Evolutionary conservation across 2,888 invertebrate genomes (phyloP).

Genomic region (Matsumyia berberina): DNA sequence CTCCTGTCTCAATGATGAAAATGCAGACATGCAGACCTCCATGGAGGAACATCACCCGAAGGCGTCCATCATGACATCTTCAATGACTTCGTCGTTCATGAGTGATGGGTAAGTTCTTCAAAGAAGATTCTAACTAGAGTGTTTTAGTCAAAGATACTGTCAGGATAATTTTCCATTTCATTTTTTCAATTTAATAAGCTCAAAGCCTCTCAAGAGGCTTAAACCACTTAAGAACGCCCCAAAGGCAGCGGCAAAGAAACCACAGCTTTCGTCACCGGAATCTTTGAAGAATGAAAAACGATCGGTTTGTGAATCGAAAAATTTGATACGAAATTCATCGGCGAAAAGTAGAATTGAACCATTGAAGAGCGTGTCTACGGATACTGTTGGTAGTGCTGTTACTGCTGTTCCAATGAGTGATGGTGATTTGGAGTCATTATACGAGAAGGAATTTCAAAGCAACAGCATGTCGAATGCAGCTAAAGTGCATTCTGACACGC

Average conservation of each 20-base stretch:
- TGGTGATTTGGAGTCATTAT: slow-evolving; percentile 51
- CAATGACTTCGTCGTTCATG: slow-evolving; percentile 79
- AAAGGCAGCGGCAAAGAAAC: slow-evolving; percentile 2
- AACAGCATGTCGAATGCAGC: slow-evolving; percentile 22
- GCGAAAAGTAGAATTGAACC: slow-evolving; percentile 2
- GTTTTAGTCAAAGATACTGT: slow-evolving; percentile 51
- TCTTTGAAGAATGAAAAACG: slow-evolving; percentile 31
- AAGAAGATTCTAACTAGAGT: too few relatives aligned
- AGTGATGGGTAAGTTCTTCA: slow-evolving; percentile 80
- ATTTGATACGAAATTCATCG: slow-evolving; percentile 1
- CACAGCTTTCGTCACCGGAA: background rate
- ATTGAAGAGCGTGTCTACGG: slow-evolving; percentile 31
- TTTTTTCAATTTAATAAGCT: slow-evolving; percentile 46
- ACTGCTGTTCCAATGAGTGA: slow-evolving; percentile 38
- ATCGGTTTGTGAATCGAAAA: background rate
- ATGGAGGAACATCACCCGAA: slow-evolving; percentile 48
- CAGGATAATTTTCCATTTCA: slow-evolving; percentile 30
- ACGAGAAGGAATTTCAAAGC: slow-evolving; percentile 41
- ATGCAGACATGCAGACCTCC: slow-evolving; percentile 83
- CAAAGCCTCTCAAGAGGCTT: slow-evolving; percentile 26
- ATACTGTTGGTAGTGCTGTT: slow-evolving; percentile 16
- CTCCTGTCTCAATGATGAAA: slow-evolving; percentile 78
- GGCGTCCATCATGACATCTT: slow-evolving; percentile 79
- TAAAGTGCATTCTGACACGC: slow-evolving; percentile 35
- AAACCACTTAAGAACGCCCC: slow-evolving; percentile 26